Base-by-base conservation (phyloP, 1,140 invertebrate genomes). In the Lasaia peninsularis region DNA sequence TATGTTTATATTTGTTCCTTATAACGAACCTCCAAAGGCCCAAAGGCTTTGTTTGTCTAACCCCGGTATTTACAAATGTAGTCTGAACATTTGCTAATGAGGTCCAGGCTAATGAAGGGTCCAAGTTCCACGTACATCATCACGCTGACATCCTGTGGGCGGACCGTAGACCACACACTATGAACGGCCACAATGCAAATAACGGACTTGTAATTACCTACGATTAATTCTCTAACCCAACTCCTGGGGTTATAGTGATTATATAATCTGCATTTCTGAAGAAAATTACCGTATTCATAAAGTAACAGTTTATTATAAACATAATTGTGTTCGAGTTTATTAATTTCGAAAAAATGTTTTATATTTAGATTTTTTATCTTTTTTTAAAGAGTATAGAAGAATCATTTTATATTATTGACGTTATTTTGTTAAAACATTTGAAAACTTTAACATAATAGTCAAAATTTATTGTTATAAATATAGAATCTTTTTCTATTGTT, bases 91-190 rank as follows among this genome's bases (percentile, higher is more conserved):
- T 40, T 40, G 37, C 18, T 40, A 40, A 40, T 44, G 18, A 44
- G 40, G 40, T 9, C 40, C 40, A 11, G 14, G 10, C 14, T 44
- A 20, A 44, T 44, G 16, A 44, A 44, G 18, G 40, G 40, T 16
- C 35, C 8, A 40, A 40, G n/a, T 40, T 44, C 40, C 16, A 18
- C 40, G 40, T 20, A 44, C 11, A 44, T 16, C 18, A 11, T 44
- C 40, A 44, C 18, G 16, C 18, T 44, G 40, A 44, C 40, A 16
- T 10, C 14, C 40, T 9, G 40, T 44, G 40, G 40, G 40, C 40
- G 40, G 37, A 16, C 18, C 40, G 40, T 44, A 44, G 40, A 44
- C 40, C 40, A 44, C 40, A 44, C 40, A 44, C 9, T 44, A 11
- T 44, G 0, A 18, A 16, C 16, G 11, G 9, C 40, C 18, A 18